These are phyloP conservation scores for Actinostola sp. DNA, from an alignment of 92 coral and sea anemone genomes.

Conservation along the genomic window DNA sequence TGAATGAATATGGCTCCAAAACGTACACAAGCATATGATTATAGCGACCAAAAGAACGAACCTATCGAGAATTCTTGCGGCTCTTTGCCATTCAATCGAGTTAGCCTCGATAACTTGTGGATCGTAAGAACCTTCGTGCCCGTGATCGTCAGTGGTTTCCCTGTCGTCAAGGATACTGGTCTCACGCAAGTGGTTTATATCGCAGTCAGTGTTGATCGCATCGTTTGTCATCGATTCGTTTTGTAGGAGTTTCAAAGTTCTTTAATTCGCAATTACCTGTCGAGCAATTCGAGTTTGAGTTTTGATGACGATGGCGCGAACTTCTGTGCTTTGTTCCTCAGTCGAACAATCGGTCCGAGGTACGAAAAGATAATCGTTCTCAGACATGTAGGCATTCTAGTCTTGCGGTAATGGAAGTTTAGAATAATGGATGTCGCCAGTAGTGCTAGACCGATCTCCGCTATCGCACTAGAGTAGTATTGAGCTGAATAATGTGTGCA, in stretches of 20 bases:
- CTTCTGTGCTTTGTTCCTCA: constrained; percentile 15
- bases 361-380: constrained; percentile 52
- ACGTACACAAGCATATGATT: constrained; percentile 54
- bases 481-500: too few species aligned
- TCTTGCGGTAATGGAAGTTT: constrained; percentile 74
- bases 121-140: constrained; percentile 1
- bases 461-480: constrained; percentile 80
- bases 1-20: constrained; percentile 71
- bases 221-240: constrained; percentile 16
- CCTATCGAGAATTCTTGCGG: constrained; percentile 79
- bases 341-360: constrained; percentile 64
- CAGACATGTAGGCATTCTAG: constrained; percentile 70
- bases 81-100: constrained; percentile 73
- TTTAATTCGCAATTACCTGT: constrained; percentile 36
- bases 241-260: constrained; percentile 28
- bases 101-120: constrained; percentile 21
- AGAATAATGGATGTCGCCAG: constrained; percentile 74
- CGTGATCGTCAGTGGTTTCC: constrained; percentile 9
- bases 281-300: constrained; percentile 8
- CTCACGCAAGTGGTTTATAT: constrained; percentile 36
- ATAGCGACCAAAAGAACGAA: constrained; percentile 62
- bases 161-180: constrained; percentile 37
- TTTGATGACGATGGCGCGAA: constrained; percentile 18
- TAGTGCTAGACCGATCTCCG: constrained; percentile 81
- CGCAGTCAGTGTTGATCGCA: constrained; percentile 19